These are phyloP conservation scores for Colletes gigas DNA, from an alignment of 1,140 invertebrate species.

Conservation along the genomic window DNA sequence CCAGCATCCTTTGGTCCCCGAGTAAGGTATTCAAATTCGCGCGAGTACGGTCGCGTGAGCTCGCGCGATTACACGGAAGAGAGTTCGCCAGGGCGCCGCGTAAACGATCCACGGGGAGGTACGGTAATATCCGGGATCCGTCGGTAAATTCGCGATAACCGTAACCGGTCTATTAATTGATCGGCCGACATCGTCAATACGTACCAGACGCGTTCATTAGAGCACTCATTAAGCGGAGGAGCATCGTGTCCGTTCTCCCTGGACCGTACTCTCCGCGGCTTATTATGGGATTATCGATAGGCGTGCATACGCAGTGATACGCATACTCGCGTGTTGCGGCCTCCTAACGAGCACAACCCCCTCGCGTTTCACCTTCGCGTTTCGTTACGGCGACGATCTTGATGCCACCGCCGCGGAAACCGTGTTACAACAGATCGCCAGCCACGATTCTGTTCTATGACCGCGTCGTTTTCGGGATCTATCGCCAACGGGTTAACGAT, in stretches of 20 bases:
- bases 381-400: background rate
- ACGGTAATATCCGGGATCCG: slow-evolving; percentile 34
- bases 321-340: slow-evolving; percentile 3
- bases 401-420: background rate
- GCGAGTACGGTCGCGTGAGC: slow-evolving; percentile 19
- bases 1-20: background rate
- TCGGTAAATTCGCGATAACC: slow-evolving; percentile 46
- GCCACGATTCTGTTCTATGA: too few species aligned
- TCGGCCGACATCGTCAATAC: slow-evolving; percentile 37
- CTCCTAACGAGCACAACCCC: background rate
- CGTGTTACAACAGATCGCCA: too few species aligned
- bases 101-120: background rate
- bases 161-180: slow-evolving; percentile 50
- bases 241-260: slow-evolving; percentile 2
- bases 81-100: background rate
- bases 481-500: too few species aligned
- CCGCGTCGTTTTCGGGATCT: too few species aligned
- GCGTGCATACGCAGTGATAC: slow-evolving; percentile 1
- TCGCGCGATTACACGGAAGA: slow-evolving; percentile 16
- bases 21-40: slow-evolving; percentile 14
- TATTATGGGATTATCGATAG: slow-evolving; percentile 36
- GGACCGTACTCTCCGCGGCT: background rate
- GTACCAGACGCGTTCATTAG: slow-evolving; percentile 35
- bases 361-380: background rate
- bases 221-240: slow-evolving; percentile 31